Conservation (phyloP, 2,888 invertebrate species). For the Acleris sparsana region DNA sequence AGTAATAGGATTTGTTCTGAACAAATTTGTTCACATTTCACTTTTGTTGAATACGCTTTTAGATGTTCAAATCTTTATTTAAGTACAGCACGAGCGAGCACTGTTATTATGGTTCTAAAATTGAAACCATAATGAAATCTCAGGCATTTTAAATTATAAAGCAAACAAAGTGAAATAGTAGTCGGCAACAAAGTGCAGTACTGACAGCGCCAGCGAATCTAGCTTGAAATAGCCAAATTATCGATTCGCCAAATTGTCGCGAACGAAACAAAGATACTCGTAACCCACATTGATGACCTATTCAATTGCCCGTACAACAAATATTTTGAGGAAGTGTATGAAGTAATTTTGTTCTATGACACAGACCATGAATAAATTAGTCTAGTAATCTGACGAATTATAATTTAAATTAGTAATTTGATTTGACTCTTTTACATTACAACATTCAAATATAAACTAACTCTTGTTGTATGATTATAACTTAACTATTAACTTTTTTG, state of each 20-base stretch:
- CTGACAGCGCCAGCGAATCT: slow-evolving; percentile 39
- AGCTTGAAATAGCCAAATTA: slow-evolving; percentile 50
- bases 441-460: not conserved
- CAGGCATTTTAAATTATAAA: slow-evolving; percentile 3
- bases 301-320: too few species aligned
- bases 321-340: too few species aligned
- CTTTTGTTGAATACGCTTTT: not conserved
- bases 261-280: slow-evolving; percentile 14
- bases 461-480: not conserved
- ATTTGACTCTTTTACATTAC: too few species aligned
- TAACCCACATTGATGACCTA: not conserved
- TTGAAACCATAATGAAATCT: not conserved
- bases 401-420: too few species aligned
- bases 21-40: slow-evolving; percentile 24
- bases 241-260: slow-evolving; percentile 48
- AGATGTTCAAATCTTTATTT: too few species aligned
- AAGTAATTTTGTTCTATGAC: too few species aligned
- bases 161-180: not conserved
- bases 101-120: too few species aligned
- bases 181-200: slow-evolving; percentile 39
- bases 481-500: too few species aligned
- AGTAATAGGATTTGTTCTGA: slow-evolving; percentile 31
- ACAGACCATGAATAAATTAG: too few species aligned
- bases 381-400: too few species aligned
- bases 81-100: too few species aligned